These are phyloP conservation scores for Pristionchus entomophagus DNA, from an alignment of 2,888 invertebrate species.

Conservation along the genomic window DNA sequence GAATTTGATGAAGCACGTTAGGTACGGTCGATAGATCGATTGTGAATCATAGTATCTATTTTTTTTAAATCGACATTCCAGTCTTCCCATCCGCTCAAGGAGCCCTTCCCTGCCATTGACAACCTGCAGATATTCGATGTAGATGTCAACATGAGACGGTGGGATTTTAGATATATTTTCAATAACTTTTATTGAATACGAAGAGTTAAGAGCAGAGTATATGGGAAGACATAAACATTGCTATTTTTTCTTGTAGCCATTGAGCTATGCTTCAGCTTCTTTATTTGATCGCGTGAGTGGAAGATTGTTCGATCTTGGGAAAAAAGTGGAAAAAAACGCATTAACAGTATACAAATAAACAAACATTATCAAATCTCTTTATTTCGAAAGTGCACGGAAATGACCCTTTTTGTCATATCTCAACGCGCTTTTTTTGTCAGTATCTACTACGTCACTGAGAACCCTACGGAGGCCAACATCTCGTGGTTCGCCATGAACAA, in stretches of 20 bases:
- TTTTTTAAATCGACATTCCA: slow-evolving; percentile 11
- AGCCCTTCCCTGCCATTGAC: slow-evolving; percentile 67
- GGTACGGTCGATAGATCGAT: background rate
- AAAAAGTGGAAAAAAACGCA: too few species aligned
- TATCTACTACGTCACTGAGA: slow-evolving; percentile 72
- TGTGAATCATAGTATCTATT: background rate
- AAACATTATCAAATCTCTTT: too few species aligned
- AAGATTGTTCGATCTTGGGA: too few species aligned
- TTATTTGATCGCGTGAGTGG: background rate
- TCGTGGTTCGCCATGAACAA: slow-evolving; percentile 75
- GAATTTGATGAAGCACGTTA: background rate
- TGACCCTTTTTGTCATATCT: too few species aligned
- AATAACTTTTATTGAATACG: background rate
- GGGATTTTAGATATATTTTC: background rate
- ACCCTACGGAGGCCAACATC: slow-evolving; percentile 74
- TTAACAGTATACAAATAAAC: too few species aligned
- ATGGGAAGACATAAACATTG: too few species aligned
- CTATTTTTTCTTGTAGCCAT: too few species aligned
- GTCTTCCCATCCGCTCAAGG: slow-evolving; percentile 56
- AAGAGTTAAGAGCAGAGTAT: too few species aligned
- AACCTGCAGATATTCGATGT: slow-evolving; percentile 74
- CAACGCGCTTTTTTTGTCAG: too few species aligned
- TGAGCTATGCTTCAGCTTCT: too few species aligned
- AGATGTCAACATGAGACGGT: slow-evolving; percentile 70
- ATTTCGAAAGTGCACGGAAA: too few species aligned